Base-by-base conservation (phyloP, 2,113 vertebrate genomes). In the Siniperca chuatsi region DNA sequence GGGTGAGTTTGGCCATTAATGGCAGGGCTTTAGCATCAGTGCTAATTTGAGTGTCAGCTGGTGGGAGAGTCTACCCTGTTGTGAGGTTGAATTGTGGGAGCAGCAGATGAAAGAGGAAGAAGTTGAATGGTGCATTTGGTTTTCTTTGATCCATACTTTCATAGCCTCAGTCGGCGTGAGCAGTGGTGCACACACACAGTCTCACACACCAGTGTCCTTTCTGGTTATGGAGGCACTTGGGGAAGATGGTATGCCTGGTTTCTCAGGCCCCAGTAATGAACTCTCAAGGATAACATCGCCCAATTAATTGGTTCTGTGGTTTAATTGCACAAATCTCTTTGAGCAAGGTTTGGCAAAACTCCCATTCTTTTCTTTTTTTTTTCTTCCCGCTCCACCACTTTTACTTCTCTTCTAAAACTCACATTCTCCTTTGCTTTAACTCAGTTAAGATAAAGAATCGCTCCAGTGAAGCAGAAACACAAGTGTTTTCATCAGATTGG, bases 41-140 rank as follows among this genome's bases (percentile, higher is more conserved):
- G 86, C 88, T 94, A 92, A 94, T 94, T 89, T 93, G 87, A 92
- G 80, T 87, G 86, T 93, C 91, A 90, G 88, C 89, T 89, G 84
- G 92, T 93, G 91, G 85, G 78, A 83, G 87, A 92, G 60, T 70
- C 85, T 77, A 88, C 81, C 88, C 91, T 73, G 85, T 81, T 87
- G 92, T 78, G 94, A 81, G 80, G 72, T 79, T 91, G 90, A 89
- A 91, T 92, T 90, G 89, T 87, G 80, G 66, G 70, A 82, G 77
- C 78, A 67, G 78, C n/a, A 83, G 87, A 94, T 92, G 81, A 94
- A 94, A 94, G 89, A 67, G 76, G 67, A 73, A 64, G 35, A 57
- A 66, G 81, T 20, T 90, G 87, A 89, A 92, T 87, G 58, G 83
- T 64, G 84, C 42, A 61, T 92, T 89, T 87, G 62, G 75, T 80